Evolutionary conservation across 2,888 invertebrate species (phyloP).

Genomic region (Dasypolia templi): DNA sequence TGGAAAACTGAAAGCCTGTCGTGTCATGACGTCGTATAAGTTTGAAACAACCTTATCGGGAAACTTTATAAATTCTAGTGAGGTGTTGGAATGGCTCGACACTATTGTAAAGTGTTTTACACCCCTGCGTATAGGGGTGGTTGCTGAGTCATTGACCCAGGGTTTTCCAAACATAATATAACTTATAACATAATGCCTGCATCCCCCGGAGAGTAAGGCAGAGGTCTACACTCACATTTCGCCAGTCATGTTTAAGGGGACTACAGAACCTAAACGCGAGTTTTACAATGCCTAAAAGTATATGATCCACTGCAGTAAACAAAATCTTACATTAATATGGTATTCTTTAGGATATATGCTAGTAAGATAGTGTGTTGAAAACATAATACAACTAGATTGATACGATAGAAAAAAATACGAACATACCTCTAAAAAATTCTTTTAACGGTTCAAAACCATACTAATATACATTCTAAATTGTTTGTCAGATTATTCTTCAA

Average conservation of each 20-base stretch:
- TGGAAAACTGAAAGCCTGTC: constrained; percentile 9
- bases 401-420: no score
- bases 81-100: constrained; percentile 35
- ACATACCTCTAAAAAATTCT: no score
- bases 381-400: no score
- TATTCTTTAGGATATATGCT: no score
- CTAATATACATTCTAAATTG: no score
- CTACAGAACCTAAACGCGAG: no score
- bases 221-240: background rate
- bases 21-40: constrained; percentile 34
- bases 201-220: background rate
- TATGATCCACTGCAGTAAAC: no score
- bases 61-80: constrained; percentile 24
- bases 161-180: background rate
- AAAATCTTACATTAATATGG: no score
- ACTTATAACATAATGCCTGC: background rate
- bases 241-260: background rate
- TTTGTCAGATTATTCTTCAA: no score
- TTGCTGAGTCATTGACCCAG: constrained; percentile 27
- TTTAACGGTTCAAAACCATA: no score
- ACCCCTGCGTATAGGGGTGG: background rate
- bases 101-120: constrained; percentile 33
- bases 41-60: constrained; percentile 11
- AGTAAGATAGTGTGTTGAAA: no score
- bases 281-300: no score